Base-by-base conservation (phyloP, 92 coral and sea anemone genomes). In the Bergia sp. region DNA sequence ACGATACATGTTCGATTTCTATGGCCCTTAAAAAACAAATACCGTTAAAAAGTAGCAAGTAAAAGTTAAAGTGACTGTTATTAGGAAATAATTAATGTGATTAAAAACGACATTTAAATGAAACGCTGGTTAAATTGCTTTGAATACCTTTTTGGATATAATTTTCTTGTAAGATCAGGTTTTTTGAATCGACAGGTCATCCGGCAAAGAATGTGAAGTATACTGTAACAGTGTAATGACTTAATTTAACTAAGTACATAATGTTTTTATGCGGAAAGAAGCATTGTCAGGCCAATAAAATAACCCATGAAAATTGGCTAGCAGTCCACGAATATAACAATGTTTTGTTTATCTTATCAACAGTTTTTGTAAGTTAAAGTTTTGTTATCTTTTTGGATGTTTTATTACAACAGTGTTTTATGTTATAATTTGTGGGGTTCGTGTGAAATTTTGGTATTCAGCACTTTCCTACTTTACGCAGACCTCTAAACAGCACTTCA, bases 401-500 rank as follows among this genome's bases (percentile, higher is more conserved):
- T 61, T 61, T 61, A 0, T 16, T 61, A 20, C 0, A 61, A 74
- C 29, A 38, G 43, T 74, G 20, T 74, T 39, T 74, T 74, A 29
- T 61, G 23, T 74, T 45, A 39, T 20, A 74, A 8, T 74, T 74
- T 74, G 1, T 74, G 41, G 29, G 39, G 43, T 37, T 74, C 39
- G n/a, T 39, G 3, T 36, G 77, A 73, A n/a, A 39, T 74, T 39
- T 38, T 15, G 47, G 78, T 38, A 37, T 41, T 74, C 42, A 74
- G n/a, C 43, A 74, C 20, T 36, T 38, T 74, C 78, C 78, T 74
- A 74, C 78, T 74, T 38, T 74, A 41, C 11, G 43, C 78, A 74
- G 78, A 74, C 45, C 47, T 38, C 78, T 74, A 38, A 38, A 74
- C 78, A 74, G 43, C 78, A 41, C 78, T 41, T 74, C 78, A 39